These are phyloP conservation scores for Blastobasis adustella DNA, from an alignment of 2,888 invertebrate genomes.

Conservation along the genomic window DNA sequence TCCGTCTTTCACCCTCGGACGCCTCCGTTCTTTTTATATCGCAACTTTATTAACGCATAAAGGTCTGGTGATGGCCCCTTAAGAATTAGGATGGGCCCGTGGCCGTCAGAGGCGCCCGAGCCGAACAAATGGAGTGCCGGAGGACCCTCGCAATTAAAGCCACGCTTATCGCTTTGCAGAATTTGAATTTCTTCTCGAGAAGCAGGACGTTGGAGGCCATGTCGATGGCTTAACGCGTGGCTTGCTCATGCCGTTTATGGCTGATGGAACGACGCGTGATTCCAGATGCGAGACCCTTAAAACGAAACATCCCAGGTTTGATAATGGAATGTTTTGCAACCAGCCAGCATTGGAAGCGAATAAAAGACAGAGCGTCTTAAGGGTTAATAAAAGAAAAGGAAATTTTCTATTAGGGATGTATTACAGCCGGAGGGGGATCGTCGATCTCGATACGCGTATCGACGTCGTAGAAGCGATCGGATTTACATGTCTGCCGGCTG, in stretches of 20 bases:
- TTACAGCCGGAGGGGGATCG: constrained; percentile 53
- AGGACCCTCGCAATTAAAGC: constrained; percentile 60
- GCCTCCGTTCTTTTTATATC: constrained; percentile 72
- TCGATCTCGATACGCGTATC: constrained; percentile 53
- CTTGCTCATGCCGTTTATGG: too few relatives aligned
- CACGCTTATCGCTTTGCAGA: constrained; percentile 51
- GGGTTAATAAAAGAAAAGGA: constrained; percentile 6
- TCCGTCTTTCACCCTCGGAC: constrained; percentile 69
- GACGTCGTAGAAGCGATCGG: constrained; percentile 64
- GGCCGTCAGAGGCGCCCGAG: constrained; percentile 49
- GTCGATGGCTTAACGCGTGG: too few relatives aligned
- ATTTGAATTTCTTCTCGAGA: constrained; percentile 38
- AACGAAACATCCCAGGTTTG: too few relatives aligned
- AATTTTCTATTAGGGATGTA: constrained; percentile 60
- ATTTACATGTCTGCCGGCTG: constrained; percentile 70
- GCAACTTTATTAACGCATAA: constrained; percentile 75
- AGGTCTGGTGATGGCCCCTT: constrained; percentile 72
- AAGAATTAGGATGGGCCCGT: constrained; percentile 73
- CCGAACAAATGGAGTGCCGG: constrained; percentile 69
- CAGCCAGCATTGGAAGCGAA: too few relatives aligned
- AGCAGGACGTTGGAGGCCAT: too few relatives aligned
- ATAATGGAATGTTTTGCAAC: too few relatives aligned
- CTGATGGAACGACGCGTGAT: too few relatives aligned
- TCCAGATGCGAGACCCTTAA: too few relatives aligned
- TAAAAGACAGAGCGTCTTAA: constrained; percentile 1